phyloP scores from a whole-genome alignment of 2,888 invertebrate species.

The Apamea monoglypha region DNA sequence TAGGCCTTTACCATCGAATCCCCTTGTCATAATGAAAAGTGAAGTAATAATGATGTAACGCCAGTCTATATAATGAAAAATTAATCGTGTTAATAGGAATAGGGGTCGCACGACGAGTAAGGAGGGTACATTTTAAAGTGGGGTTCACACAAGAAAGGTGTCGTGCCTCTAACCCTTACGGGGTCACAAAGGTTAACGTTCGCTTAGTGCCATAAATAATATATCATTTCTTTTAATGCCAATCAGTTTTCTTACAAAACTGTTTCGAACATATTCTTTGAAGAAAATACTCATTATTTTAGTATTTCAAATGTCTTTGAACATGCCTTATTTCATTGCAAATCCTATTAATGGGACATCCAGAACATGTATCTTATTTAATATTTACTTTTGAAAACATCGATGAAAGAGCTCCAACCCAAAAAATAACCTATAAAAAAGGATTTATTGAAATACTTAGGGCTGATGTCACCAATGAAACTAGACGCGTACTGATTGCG shows the following conservation, averaged over 20 bases:
- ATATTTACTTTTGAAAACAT: background rate
- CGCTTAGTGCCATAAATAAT: slow-evolving; percentile 45
- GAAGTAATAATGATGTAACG: slow-evolving; percentile 25
- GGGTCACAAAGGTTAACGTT: slow-evolving; percentile 37
- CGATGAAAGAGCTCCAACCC: background rate
- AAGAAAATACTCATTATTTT: slow-evolving; percentile 7
- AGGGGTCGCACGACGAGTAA: slow-evolving; percentile 24
- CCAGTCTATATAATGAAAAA: slow-evolving; percentile 37
- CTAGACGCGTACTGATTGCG: background rate
- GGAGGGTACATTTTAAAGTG: slow-evolving; percentile 56
- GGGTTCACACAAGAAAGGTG: slow-evolving; percentile 44
- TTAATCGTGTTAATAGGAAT: slow-evolving; percentile 38
- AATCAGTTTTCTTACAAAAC: slow-evolving; percentile 8
- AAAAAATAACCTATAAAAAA: background rate
- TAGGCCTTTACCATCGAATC: background rate
- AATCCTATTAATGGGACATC: background rate
- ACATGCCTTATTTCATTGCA: background rate
- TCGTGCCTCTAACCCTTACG: slow-evolving; percentile 22
- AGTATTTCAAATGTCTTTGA: background rate
- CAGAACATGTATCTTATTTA: background rate
- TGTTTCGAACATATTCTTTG: slow-evolving; percentile 9
- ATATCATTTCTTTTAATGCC: slow-evolving; percentile 22
- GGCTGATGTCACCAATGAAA: background rate
- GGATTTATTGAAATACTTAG: background rate
- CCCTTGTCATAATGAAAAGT: background rate